Evolutionary conservation across 2,797 vertebrate species (phyloP).

Genomic region (Acestrorhynchus altus): DNA sequence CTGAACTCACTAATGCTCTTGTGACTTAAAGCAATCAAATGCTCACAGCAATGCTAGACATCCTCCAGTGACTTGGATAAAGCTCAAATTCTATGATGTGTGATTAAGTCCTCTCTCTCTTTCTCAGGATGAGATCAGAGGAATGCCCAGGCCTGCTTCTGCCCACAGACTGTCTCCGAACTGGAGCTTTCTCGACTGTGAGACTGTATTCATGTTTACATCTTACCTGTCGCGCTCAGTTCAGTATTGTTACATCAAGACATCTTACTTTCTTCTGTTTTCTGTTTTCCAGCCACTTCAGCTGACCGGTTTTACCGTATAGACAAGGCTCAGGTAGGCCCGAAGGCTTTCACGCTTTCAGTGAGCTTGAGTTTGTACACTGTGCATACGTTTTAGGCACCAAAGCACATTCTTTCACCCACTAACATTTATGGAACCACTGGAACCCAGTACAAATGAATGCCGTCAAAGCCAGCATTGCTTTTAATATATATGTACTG

Average conservation of each 20-base stretch:
- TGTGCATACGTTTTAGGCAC: no score
- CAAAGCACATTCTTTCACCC: no score
- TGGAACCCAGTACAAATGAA: no score
- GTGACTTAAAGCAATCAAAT: no score
- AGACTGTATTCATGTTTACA: slow-evolving; percentile 47
- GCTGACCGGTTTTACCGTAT: slow-evolving; percentile 97
- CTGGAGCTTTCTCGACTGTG: slow-evolving; percentile 99
- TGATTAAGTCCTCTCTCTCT: neutral
- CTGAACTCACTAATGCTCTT: no score
- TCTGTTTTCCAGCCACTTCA: slow-evolving; percentile 86
- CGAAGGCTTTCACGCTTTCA: neutral
- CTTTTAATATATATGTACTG: no score
- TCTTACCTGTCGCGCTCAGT: neutral
- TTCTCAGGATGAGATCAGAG: slow-evolving; percentile 76
- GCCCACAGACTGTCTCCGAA: slow-evolving; percentile 89
- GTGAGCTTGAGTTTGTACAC: neutral
- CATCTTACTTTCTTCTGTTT: slow-evolving; percentile 19
- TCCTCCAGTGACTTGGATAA: no score
- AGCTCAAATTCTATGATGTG: neutral
- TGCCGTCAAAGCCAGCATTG: no score
- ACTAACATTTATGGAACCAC: no score
- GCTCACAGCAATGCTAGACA: no score
- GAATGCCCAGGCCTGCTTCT: slow-evolving; percentile 80
- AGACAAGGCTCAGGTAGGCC: slow-evolving; percentile 95
- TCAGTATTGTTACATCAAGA: neutral